A percentile compares a stretch with the other conserved stretches of the same genome.
Evolutionary conservation across 2,797 vertebrate genomes (phyloP).

Genomic region (Anguilla megastoma): DNA sequence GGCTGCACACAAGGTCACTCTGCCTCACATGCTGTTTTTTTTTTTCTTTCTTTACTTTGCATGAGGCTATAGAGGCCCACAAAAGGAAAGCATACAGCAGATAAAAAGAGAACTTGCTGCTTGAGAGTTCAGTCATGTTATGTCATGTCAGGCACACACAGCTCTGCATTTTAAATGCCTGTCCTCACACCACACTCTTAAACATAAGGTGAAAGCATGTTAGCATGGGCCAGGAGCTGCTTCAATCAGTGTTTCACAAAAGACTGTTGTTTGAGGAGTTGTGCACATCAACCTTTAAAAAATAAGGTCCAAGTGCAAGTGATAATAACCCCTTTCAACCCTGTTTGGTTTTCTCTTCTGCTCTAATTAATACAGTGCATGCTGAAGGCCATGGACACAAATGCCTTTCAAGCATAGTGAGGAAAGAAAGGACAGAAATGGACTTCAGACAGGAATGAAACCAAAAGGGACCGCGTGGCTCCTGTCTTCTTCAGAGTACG

Average conservation of each 20-base stretch:
- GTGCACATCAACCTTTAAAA: not conserved
- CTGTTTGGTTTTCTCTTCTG: slow-evolving; percentile 8
- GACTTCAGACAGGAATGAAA: slow-evolving; percentile 29
- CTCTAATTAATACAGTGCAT: slow-evolving; percentile 46
- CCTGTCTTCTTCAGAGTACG: slow-evolving; percentile 45
- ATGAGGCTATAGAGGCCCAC: not conserved
- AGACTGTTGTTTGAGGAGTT: not conserved
- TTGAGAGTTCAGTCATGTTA: not conserved
- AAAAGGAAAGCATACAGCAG: not conserved
- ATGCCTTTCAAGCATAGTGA: slow-evolving; percentile 40
- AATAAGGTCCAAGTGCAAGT: not conserved
- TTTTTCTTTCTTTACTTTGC: not conserved
- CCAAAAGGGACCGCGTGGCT: slow-evolving; percentile 42
- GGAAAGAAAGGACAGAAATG: slow-evolving; percentile 15
- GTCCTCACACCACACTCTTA: not conserved
- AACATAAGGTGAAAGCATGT: not conserved
- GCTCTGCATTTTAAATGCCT: not conserved
- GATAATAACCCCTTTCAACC: not conserved
- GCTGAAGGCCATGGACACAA: slow-evolving; percentile 47
- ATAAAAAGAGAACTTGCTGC: not conserved
- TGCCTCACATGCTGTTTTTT: slow-evolving; percentile 16
- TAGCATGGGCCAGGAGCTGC: not conserved
- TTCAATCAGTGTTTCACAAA: not conserved
- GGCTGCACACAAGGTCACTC: slow-evolving; percentile 73
- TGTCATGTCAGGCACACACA: not conserved